A percentile compares a stretch with the other conserved stretches of the same genome.
These are phyloP conservation scores for Halcyon chelicuti DNA, from an alignment of 2,797 vertebrate species.

Conservation along the genomic window DNA sequence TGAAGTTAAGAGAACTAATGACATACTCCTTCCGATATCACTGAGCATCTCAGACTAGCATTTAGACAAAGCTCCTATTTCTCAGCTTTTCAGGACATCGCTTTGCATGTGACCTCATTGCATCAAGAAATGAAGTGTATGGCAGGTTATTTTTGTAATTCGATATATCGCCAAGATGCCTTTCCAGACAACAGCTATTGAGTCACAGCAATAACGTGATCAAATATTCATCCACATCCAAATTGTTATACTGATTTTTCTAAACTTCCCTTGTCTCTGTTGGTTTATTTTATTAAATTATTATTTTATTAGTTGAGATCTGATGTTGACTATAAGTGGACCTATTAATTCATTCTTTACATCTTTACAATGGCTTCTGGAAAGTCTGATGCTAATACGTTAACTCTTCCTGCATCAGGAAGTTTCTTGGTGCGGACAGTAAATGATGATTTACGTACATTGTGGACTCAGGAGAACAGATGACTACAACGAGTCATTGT, in stretches of 20 bases:
- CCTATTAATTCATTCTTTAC: not conserved
- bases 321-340: not conserved
- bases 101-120: not conserved
- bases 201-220: not conserved
- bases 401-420: not conserved
- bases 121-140: not conserved
- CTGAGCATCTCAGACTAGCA: not conserved
- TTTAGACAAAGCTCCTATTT: not conserved
- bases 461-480: not conserved
- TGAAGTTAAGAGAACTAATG: not conserved
- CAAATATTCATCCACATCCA: not conserved
- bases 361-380: not conserved
- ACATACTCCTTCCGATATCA: not conserved
- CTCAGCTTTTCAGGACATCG: not conserved
- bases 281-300: not conserved
- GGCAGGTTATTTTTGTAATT: not conserved
- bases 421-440: not conserved
- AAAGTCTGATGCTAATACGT: not conserved
- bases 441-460: not conserved
- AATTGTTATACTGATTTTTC: not conserved
- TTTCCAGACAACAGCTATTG: not conserved
- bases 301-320: not conserved
- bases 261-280: not conserved
- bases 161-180: not conserved
- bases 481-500: not conserved